Percentiles rank a stretch among this genome's conserved stretches.
Conservation (phyloP, 1,140 invertebrate species). For the Pantala flavescens region DNA sequence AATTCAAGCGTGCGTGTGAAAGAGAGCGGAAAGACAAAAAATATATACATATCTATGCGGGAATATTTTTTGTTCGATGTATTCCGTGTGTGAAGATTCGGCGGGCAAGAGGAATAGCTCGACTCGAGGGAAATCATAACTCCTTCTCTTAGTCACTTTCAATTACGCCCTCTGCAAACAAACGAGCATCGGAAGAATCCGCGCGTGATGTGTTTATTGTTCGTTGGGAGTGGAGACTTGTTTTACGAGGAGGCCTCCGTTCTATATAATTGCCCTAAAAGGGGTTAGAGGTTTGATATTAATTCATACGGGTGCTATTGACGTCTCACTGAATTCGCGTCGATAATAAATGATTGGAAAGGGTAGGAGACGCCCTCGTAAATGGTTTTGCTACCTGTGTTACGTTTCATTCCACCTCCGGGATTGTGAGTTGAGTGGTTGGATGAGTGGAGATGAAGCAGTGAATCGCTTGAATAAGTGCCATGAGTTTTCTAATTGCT, state of each 20-base stretch:
- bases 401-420: no score
- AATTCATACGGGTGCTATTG: no score
- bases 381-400: no score
- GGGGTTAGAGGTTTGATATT: no score
- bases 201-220: neutral
- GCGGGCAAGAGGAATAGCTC: neutral
- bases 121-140: neutral
- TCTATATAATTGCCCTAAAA: no score
- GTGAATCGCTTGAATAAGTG: no score
- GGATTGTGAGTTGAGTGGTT: no score
- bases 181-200: neutral
- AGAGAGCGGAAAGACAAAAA: neutral
- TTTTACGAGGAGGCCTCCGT: neutral
- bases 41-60: neutral
- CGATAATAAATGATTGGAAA: no score
- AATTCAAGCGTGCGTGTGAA: neutral
- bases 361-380: no score
- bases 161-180: constrained; percentile 1
- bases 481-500: no score
- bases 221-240: neutral
- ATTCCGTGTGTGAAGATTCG: neutral
- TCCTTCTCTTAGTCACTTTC: neutral
- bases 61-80: neutral
- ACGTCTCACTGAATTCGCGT: no score
- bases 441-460: no score